Evolutionary conservation across 2,888 invertebrate species (phyloP).

Genomic region (Heteromurus nitidus): DNA sequence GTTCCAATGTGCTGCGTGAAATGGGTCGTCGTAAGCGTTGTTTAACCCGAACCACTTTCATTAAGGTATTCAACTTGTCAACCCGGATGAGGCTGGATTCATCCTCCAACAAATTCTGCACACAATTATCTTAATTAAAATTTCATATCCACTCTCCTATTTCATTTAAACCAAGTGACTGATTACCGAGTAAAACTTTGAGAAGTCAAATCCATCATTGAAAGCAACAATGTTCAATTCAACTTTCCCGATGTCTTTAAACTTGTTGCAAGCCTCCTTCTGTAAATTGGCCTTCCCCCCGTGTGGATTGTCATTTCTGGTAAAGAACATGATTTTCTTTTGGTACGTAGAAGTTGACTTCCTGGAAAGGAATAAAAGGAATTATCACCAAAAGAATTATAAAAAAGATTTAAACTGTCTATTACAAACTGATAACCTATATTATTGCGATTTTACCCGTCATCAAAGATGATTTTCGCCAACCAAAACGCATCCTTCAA

Average conservation of each 20-base stretch:
- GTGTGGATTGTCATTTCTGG: constrained; percentile 69
- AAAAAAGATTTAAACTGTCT: neutral
- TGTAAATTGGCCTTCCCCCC: constrained; percentile 52
- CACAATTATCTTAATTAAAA: neutral
- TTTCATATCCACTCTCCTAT: neutral
- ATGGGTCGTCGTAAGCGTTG: constrained; percentile 66
- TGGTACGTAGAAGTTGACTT: constrained; percentile 58
- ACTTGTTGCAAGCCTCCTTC: constrained; percentile 63
- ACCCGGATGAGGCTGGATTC: constrained; percentile 47
- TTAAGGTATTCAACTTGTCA: constrained; percentile 55
- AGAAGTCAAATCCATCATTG: constrained; percentile 63
- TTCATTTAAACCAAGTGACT: neutral
- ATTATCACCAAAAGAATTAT: too few species aligned
- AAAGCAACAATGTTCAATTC: constrained; percentile 69
- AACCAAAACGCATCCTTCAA: constrained; percentile 71
- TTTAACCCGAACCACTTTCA: constrained; percentile 68
- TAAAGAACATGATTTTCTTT: constrained; percentile 70
- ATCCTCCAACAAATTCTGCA: constrained; percentile 57
- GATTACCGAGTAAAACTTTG: constrained; percentile 63
- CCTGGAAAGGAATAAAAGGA: too few species aligned
- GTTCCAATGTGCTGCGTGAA: constrained; percentile 60
- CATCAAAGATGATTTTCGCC: constrained; percentile 67
- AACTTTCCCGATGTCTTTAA: constrained; percentile 69
- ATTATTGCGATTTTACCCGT: constrained; percentile 53
- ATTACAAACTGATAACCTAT: neutral